These are phyloP conservation scores for Perizoma flavofasciatum DNA, from an alignment of 2,888 invertebrate genomes.

Conservation along the genomic window DNA sequence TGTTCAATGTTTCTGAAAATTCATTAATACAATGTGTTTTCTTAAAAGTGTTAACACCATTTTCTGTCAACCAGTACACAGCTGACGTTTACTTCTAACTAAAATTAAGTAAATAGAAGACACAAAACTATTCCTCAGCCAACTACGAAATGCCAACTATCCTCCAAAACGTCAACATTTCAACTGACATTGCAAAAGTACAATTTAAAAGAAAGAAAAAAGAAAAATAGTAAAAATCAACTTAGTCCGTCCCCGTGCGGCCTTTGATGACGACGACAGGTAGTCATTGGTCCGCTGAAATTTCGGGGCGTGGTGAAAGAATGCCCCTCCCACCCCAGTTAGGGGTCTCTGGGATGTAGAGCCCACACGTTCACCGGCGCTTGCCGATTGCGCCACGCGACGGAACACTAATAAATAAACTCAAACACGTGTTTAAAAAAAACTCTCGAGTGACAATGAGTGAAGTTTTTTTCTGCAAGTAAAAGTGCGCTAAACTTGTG, in stretches of 20 bases:
- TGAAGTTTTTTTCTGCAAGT: constrained; percentile 20
- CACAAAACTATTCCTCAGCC: constrained; percentile 47
- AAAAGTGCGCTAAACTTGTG: constrained; percentile 17
- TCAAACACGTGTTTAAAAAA: constrained; percentile 59
- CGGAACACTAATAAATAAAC: constrained; percentile 44
- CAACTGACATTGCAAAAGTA: constrained; percentile 66
- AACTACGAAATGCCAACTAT: constrained; percentile 56
- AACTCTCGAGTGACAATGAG: constrained; percentile 33
- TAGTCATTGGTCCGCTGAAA: constrained; percentile 58
- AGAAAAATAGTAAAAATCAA: constrained; percentile 74
- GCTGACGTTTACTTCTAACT: constrained; percentile 29
- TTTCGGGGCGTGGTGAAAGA: constrained; percentile 63
- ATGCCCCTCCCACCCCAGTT: constrained; percentile 69
- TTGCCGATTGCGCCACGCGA: constrained; percentile 77
- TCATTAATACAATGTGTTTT: no score
- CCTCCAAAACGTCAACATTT: constrained; percentile 61
- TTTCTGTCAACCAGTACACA: constrained; percentile 20
- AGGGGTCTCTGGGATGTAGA: constrained; percentile 66
- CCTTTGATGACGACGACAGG: constrained; percentile 64
- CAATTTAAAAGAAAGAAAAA: constrained; percentile 69
- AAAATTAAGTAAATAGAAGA: constrained; percentile 22
- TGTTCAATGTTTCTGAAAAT: no score
- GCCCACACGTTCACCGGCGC: constrained; percentile 79
- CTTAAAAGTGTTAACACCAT: background rate
- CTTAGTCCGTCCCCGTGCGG: constrained; percentile 77